A percentile compares a stretch with the other conserved stretches of the same genome.
phyloP scores from a whole-genome alignment of 2,888 invertebrate species.

The Tachina lurida region DNA sequence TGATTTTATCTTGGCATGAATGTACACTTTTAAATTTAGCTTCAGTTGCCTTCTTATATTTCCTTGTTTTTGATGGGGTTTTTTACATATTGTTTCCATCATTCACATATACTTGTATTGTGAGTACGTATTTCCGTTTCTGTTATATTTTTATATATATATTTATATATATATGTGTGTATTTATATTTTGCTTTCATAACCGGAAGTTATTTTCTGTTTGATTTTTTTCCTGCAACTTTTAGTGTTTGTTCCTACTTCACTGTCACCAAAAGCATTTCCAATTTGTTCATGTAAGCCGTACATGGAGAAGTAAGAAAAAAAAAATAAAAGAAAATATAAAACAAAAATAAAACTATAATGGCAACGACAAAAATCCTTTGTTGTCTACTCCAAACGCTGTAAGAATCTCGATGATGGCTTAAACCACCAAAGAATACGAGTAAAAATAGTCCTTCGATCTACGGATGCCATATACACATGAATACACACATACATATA shows the following conservation, averaged over 20 bases:
- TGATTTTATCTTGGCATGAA: constrained; percentile 16
- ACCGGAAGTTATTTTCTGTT: constrained; percentile 67
- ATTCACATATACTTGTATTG: not conserved
- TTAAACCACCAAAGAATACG: constrained; percentile 24
- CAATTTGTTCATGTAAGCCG: constrained; percentile 55
- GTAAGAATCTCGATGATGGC: constrained; percentile 55
- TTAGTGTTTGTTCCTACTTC: constrained; percentile 40
- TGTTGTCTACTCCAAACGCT: constrained; percentile 68
- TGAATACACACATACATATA: not conserved
- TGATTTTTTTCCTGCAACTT: constrained; percentile 33
- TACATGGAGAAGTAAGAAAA: not conserved
- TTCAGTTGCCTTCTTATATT: not conserved
- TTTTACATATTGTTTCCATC: not conserved
- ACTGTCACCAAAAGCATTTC: constrained; percentile 62
- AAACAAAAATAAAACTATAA: not conserved
- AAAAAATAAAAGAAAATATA: constrained; percentile 10
- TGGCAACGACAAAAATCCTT: constrained; percentile 39
- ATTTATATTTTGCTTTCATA: constrained; percentile 39
- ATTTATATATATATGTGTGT: not conserved
- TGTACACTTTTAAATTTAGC: constrained; percentile 42
- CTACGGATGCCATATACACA: not conserved
- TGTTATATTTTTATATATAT: no score
- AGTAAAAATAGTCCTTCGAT: constrained; percentile 39
- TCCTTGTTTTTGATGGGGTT: constrained; percentile 15
- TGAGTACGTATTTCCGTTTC: no score